Base-by-base conservation (phyloP, 2,797 vertebrate genomes). In the Avahi laniger region DNA sequence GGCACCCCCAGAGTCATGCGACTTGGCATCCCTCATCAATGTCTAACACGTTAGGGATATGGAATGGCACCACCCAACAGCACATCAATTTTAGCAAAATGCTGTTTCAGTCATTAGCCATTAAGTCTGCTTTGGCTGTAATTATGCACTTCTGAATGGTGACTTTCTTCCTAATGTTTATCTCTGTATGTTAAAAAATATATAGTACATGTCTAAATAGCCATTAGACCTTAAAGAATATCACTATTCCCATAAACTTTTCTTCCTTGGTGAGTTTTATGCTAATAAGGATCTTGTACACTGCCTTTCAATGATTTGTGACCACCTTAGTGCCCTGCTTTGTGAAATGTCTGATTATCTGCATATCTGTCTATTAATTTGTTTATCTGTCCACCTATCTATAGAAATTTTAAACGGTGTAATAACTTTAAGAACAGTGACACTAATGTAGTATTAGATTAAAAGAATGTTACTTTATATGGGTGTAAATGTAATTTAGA, bases 371-470 rank as follows among this genome's bases (percentile, higher is more conserved):
- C 98, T 98, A 98, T 98, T 98, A 98, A 99, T 98, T 98, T 99
- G 98, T 99, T 98, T 99, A 98, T 98, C 96, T 98, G 98, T 98
- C 94, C 98, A 97, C 98, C 98, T 98, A 98, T 98, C 98, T 98
- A 67, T 92, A 97, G 98, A 98, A 98, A 98, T 98, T 98, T 98
- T 98, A 98, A 98, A 98, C 35, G 96, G 97, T 83, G 97, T 97
- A 98, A 98, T 99, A 98, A 98, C 97, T 99, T 98, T 97, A 96
- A 97, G 97, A 98, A 97, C 95, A 98, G 97, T 98, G 98, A 99
- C 98, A 98, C 97, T 99, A 99, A 98, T 98, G 98, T 97, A 98
- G 98, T 98, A 98, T 98, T 98, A 98, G 98, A 98, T 98, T 98
- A 98, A 99, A 98, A 98, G 98, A 99, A 99, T 97, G 98, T 98